Evolutionary conservation across 1,140 invertebrate species (phyloP).

Genomic region (Catajapyx aquilonaris): DNA sequence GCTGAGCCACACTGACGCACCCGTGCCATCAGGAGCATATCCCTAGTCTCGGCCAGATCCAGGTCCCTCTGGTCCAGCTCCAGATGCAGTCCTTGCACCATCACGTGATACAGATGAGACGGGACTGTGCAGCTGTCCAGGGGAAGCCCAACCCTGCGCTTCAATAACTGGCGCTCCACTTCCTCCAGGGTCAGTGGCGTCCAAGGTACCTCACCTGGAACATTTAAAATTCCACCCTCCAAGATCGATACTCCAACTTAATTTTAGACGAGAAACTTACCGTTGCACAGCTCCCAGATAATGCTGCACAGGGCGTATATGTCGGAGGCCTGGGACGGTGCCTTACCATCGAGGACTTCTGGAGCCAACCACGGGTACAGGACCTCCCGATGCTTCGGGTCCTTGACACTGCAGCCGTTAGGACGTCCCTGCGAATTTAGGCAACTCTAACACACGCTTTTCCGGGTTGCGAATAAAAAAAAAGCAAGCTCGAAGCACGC

Average conservation of each 20-base stretch:
- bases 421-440: slow-evolving; percentile 12
- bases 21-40: slow-evolving; percentile 14
- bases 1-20: slow-evolving; percentile 4
- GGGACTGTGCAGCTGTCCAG: slow-evolving; percentile 8
- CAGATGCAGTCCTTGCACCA: slow-evolving; percentile 13
- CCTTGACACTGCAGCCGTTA: background rate
- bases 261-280: slow-evolving; percentile 9
- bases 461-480: no score
- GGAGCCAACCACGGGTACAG: slow-evolving; percentile 22
- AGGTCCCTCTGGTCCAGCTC: slow-evolving; percentile 13
- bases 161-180: slow-evolving; percentile 7
- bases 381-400: slow-evolving; percentile 7
- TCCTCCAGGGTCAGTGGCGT: slow-evolving; percentile 1
- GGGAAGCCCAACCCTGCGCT: slow-evolving; percentile 9
- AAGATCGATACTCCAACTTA: no score
- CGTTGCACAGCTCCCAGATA: slow-evolving; percentile 22
- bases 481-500: no score
- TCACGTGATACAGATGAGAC: slow-evolving; percentile 11
- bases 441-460: background rate
- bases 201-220: slow-evolving; percentile 15
- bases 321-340: slow-evolving; percentile 18
- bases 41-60: slow-evolving; percentile 14
- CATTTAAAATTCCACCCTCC: no score
- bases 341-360: slow-evolving; percentile 19
- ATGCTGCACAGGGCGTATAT: slow-evolving; percentile 23